phyloP scores from a whole-genome alignment of 2,797 vertebrate species.

The Lacerta bilineata region DNA sequence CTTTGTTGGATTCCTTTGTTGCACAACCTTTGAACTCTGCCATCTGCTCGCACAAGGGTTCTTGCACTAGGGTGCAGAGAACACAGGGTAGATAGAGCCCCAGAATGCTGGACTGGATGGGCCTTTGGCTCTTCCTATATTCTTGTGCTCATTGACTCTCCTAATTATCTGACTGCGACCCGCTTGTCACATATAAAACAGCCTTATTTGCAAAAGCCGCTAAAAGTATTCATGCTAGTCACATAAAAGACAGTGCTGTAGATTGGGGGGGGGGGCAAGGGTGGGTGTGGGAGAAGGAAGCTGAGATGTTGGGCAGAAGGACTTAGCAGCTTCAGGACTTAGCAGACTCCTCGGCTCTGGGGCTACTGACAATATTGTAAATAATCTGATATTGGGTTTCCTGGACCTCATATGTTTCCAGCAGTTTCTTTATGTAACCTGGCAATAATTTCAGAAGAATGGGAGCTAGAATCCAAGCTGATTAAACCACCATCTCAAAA shows the following conservation, averaged over 20 bases:
- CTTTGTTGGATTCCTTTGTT: too few relatives aligned
- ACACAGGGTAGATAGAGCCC: background rate
- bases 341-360: background rate
- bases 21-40: too few relatives aligned
- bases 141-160: background rate
- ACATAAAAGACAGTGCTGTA: too few relatives aligned
- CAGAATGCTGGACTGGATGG: background rate
- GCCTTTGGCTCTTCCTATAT: background rate
- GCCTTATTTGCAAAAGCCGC: too few relatives aligned
- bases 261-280: background rate
- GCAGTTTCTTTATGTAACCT: background rate
- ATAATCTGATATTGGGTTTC: conserved; percentile 5
- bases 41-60: too few relatives aligned
- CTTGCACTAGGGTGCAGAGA: too few relatives aligned
- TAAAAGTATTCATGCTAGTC: too few relatives aligned
- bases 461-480: conserved; percentile 25
- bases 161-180: too few relatives aligned
- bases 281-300: background rate
- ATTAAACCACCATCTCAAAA: conserved; percentile 19
- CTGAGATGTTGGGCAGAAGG: background rate
- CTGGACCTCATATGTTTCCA: conserved; percentile 30
- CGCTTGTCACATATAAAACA: too few relatives aligned
- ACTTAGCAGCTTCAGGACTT: conserved; percentile 5
- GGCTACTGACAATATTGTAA: background rate
- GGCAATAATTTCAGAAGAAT: conserved; percentile 35